A percentile compares a stretch with the other conserved stretches of the same genome.
Conservation (phyloP, 2,113 vertebrate species). For the Trematocara zebra region DNA sequence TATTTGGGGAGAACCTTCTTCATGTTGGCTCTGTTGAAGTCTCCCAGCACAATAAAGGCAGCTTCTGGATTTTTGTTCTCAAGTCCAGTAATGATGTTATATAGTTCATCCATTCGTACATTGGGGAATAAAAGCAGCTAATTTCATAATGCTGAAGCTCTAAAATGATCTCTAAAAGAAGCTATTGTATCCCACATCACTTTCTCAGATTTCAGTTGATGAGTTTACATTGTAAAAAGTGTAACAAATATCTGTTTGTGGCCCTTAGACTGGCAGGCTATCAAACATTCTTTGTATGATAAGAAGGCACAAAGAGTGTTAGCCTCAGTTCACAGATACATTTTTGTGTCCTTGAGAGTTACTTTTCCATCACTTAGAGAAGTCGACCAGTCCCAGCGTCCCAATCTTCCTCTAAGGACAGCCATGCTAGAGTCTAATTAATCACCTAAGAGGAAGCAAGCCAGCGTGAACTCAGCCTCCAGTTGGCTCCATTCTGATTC, state of each 20-base stretch:
- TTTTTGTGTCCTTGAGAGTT: conserved; percentile 19
- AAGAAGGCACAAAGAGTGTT: neutral
- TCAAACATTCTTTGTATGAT: neutral
- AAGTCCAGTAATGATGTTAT: neutral
- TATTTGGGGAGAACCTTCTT: neutral
- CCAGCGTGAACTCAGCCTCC: conserved; percentile 14
- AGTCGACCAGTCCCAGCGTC: neutral
- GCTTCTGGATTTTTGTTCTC: neutral
- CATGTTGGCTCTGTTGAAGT: neutral
- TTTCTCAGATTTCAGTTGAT: neutral
- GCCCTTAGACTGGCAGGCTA: neutral
- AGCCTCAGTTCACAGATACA: neutral
- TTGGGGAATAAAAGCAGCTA: neutral
- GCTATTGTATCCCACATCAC: neutral
- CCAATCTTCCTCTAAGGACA: neutral
- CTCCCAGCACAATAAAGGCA: neutral
- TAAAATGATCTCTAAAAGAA: neutral
- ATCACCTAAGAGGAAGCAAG: conserved; percentile 26
- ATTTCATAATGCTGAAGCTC: neutral
- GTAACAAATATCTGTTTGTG: neutral
- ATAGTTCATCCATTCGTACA: neutral
- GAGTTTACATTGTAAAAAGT: neutral
- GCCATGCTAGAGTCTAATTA: conserved; percentile 11
- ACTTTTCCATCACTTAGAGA: conserved; percentile 2
- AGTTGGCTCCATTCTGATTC: conserved; percentile 36